phyloP scores from a whole-genome alignment of 2,888 invertebrate genomes.

The Spodoptera picta region DNA sequence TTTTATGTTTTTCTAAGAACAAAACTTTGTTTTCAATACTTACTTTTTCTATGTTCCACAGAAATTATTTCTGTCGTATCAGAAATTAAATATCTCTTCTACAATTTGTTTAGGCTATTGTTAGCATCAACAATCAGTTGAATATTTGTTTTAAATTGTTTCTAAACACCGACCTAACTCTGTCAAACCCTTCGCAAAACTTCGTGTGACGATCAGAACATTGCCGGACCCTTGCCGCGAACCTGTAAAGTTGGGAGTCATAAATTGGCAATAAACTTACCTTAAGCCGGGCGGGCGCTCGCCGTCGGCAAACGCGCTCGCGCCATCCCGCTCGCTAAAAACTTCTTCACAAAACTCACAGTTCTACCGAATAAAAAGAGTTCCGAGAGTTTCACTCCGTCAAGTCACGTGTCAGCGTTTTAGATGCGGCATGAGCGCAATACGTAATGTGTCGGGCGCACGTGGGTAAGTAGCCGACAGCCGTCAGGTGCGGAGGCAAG shows the following conservation, averaged over 20 bases:
- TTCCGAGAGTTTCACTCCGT: conserved; percentile 81
- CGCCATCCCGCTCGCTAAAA: conserved; percentile 82
- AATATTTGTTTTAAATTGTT: conserved; percentile 60
- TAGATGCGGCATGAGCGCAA: conserved; percentile 85
- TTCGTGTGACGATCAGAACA: conserved; percentile 79
- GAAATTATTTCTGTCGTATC: conserved; percentile 6
- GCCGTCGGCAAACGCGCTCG: conserved; percentile 83
- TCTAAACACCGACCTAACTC: conserved; percentile 63
- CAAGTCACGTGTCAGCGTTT: conserved; percentile 87
- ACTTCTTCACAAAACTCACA: conserved; percentile 86
- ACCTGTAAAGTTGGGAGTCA: conserved; percentile 76
- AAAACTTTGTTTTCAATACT: conserved; percentile 33
- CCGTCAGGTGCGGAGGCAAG: conserved; percentile 77
- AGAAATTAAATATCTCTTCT: conserved; percentile 30
- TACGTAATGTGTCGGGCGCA: conserved; percentile 83
- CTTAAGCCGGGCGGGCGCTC: conserved; percentile 84
- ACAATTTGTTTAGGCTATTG: conserved; percentile 65
- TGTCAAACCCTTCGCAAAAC: conserved; percentile 75
- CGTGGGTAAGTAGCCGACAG: conserved; percentile 78
- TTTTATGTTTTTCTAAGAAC: not conserved
- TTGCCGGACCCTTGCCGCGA: conserved; percentile 72
- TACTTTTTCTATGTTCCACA: conserved; percentile 30
- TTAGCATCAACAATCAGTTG: conserved; percentile 53
- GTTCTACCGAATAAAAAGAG: conserved; percentile 74
- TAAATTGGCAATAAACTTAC: conserved; percentile 88